Percentiles rank a stretch among this genome's conserved stretches.
These are phyloP conservation scores for Raja brachyura DNA, from an alignment of 2,113 vertebrate genomes.

Conservation along the genomic window DNA sequence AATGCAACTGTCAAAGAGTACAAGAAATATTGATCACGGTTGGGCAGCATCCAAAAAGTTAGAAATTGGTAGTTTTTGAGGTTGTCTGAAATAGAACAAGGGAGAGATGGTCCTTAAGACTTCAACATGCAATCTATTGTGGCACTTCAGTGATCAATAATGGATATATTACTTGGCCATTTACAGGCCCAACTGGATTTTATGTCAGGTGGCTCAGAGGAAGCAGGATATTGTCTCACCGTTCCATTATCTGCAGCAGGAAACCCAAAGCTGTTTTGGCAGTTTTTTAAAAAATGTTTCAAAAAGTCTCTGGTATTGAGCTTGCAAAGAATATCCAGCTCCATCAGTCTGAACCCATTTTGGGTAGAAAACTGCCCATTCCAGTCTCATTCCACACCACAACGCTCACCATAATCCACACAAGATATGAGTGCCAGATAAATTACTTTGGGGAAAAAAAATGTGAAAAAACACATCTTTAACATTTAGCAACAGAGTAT, in stretches of 20 bases:
- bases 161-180: not conserved
- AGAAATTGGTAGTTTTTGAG: too few relatives aligned
- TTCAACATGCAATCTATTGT: too few relatives aligned
- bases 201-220: not conserved
- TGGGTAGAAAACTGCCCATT: not conserved
- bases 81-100: too few relatives aligned
- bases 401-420: not conserved
- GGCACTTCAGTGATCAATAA: not conserved
- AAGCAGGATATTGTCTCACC: not conserved
- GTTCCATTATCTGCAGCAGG: not conserved
- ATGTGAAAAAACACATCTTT: not conserved
- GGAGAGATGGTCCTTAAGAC: too few relatives aligned
- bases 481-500: not conserved
- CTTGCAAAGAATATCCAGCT: not conserved
- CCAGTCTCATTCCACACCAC: too few relatives aligned
- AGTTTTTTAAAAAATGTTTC: not conserved
- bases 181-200: not conserved
- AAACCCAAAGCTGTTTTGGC: not conserved
- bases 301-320: not conserved
- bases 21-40: too few relatives aligned
- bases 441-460: not conserved
- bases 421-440: not conserved
- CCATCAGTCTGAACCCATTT: not conserved
- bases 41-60: too few relatives aligned
- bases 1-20: not conserved